These are phyloP conservation scores for Cydia strobilella DNA, from an alignment of 1,140 invertebrate genomes.

Conservation along the genomic window DNA sequence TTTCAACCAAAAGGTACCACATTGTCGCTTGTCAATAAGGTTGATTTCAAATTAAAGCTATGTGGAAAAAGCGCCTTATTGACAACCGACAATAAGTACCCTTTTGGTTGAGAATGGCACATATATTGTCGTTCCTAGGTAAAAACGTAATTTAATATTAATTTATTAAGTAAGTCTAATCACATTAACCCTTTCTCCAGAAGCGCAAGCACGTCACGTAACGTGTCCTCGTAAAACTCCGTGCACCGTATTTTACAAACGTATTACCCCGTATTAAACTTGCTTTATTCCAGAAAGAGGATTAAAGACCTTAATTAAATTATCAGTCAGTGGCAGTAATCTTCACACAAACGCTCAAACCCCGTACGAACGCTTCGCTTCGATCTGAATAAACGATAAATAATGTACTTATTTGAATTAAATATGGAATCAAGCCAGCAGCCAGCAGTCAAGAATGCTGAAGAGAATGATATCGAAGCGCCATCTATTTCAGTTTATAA, in stretches of 20 bases:
- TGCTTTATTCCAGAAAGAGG: background rate
- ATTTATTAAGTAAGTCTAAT: background rate
- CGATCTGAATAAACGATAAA: background rate
- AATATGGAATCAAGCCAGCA: background rate
- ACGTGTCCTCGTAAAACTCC: background rate
- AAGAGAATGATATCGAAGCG: too few species aligned
- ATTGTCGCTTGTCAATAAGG: too few species aligned
- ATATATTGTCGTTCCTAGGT: background rate
- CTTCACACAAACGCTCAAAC: background rate
- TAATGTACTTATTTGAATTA: background rate
- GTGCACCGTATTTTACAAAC: constrained; percentile 7
- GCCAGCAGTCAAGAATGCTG: too few species aligned
- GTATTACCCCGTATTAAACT: background rate
- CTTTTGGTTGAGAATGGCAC: too few species aligned
- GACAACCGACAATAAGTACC: too few species aligned
- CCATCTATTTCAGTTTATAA: too few species aligned
- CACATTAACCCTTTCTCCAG: background rate
- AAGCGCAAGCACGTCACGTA: background rate
- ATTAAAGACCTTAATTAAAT: constrained; percentile 13
- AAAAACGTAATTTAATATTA: background rate
- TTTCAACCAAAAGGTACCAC: too few species aligned
- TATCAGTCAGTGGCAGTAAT: background rate
- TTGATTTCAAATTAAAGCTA: too few species aligned
- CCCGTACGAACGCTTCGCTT: background rate
- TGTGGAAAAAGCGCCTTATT: too few species aligned